Evolutionary conservation across 1,140 invertebrate species (phyloP).

Genomic region (Copidosoma floridanum): DNA sequence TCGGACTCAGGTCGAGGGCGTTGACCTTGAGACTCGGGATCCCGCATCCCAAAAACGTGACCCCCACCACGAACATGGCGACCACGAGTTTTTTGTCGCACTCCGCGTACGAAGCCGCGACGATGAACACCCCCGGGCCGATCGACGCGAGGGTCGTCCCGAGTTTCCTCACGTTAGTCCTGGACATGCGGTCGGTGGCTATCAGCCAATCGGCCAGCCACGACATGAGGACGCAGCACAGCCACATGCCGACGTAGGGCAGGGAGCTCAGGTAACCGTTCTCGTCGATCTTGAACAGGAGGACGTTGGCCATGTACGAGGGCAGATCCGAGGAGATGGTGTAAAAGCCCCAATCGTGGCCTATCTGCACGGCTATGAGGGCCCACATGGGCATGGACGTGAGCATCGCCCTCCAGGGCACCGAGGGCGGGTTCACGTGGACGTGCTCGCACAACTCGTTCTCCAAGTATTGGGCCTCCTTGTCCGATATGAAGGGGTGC

Average conservation of each 20-base stretch:
- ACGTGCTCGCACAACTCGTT: slow-evolving; percentile 61
- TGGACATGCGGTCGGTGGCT: slow-evolving; percentile 58
- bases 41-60: slow-evolving; percentile 72
- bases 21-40: slow-evolving; percentile 72
- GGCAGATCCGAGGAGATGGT: slow-evolving; percentile 90
- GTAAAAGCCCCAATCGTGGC: slow-evolving; percentile 95
- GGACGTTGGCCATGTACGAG: slow-evolving; percentile 86
- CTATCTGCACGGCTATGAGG: slow-evolving; percentile 70
- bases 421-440: slow-evolving; percentile 59
- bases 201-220: slow-evolving; percentile 69
- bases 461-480: slow-evolving; percentile 74
- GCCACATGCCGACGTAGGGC: slow-evolving; percentile 74
- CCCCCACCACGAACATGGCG: slow-evolving; percentile 66
- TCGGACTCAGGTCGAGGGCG: slow-evolving; percentile 78
- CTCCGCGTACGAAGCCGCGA: slow-evolving; percentile 77
- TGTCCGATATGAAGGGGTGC: slow-evolving; percentile 80
- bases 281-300: slow-evolving; percentile 77
- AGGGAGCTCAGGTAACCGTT: slow-evolving; percentile 69
- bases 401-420: slow-evolving; percentile 73
- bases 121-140: slow-evolving; percentile 73
- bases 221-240: slow-evolving; percentile 66
- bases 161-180: slow-evolving; percentile 67
- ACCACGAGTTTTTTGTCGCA: slow-evolving; percentile 67
- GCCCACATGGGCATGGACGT: slow-evolving; percentile 76
- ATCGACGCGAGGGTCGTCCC: slow-evolving; percentile 73